Percentiles rank a stretch among this genome's conserved stretches.
phyloP scores from a whole-genome alignment of 2,113 vertebrate genomes.

The Microtus oregoni region DNA sequence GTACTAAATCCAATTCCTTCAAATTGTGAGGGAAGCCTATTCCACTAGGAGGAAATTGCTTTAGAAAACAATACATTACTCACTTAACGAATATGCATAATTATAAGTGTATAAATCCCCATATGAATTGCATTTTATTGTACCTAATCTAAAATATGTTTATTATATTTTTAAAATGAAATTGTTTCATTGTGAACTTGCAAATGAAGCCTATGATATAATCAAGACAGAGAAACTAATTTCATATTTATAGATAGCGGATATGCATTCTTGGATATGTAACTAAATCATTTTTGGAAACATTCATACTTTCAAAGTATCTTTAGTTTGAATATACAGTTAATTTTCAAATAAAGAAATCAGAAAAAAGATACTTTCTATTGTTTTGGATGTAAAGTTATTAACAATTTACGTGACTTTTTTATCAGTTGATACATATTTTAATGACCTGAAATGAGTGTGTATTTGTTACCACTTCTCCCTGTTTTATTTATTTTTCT shows the following conservation, averaged over 20 bases:
- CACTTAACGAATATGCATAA: not conserved
- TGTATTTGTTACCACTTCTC: conserved; percentile 38
- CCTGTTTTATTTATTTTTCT: not conserved
- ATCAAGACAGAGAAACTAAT: not conserved
- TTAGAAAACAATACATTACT: not conserved
- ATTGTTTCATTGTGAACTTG: not conserved
- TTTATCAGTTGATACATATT: conserved; percentile 26
- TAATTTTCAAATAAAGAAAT: not conserved
- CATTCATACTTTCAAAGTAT: not conserved
- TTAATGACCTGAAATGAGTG: conserved; percentile 43
- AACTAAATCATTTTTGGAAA: not conserved
- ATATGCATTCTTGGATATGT: not conserved
- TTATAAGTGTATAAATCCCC: not conserved
- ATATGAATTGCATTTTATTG: not conserved
- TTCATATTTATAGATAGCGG: not conserved
- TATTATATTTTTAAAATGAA: not conserved
- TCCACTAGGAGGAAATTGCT: not conserved
- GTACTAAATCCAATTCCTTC: not conserved
- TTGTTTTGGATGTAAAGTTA: not conserved
- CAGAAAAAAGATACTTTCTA: not conserved
- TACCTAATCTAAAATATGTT: not conserved
- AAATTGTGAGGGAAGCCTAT: not conserved
- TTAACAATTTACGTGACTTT: not conserved
- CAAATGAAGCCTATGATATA: not conserved
- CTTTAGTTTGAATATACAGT: not conserved